A percentile compares a stretch with the other conserved stretches of the same genome.
phyloP scores from a whole-genome alignment of 2,797 vertebrate genomes.

The Bryconaethiops microstoma region DNA sequence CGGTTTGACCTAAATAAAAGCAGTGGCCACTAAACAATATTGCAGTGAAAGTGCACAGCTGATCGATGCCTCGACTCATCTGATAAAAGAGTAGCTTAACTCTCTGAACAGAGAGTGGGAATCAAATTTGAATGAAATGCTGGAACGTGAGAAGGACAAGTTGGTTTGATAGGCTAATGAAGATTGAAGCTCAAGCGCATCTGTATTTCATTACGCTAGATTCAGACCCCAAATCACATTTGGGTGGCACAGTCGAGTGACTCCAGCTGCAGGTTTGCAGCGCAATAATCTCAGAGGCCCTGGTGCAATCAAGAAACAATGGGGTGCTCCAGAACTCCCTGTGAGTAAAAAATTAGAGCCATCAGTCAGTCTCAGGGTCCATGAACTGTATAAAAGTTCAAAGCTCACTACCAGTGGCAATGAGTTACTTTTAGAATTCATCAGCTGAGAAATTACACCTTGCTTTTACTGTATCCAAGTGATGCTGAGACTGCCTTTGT shows the following conservation, averaged over 20 bases:
- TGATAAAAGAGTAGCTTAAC: constrained; percentile 5
- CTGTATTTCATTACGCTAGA: constrained; percentile 21
- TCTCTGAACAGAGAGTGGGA: not conserved
- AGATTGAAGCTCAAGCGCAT: constrained; percentile 12
- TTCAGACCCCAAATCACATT: constrained; percentile 15
- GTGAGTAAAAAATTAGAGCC: constrained; percentile 65
- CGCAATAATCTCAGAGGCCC: constrained; percentile 42
- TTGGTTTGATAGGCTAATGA: constrained; percentile 17
- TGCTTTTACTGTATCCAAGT: not conserved
- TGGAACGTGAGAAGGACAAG: constrained; percentile 10
- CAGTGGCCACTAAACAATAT: not conserved
- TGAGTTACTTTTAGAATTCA: not conserved
- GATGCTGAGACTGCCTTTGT: not conserved
- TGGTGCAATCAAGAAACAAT: constrained; percentile 50
- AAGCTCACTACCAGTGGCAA: not conserved
- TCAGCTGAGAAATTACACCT: not conserved
- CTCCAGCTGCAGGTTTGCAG: constrained; percentile 23
- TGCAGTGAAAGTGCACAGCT: not conserved
- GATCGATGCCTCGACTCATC: not conserved
- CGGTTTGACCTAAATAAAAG: not conserved
- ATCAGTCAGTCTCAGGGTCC: constrained; percentile 64
- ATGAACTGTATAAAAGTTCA: not conserved
- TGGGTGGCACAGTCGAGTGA: not conserved
- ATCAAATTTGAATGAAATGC: constrained; percentile 6
- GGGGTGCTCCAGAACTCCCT: constrained; percentile 59